phyloP scores from a whole-genome alignment of 2,113 vertebrate species.

The Mesocricetus auratus region DNA sequence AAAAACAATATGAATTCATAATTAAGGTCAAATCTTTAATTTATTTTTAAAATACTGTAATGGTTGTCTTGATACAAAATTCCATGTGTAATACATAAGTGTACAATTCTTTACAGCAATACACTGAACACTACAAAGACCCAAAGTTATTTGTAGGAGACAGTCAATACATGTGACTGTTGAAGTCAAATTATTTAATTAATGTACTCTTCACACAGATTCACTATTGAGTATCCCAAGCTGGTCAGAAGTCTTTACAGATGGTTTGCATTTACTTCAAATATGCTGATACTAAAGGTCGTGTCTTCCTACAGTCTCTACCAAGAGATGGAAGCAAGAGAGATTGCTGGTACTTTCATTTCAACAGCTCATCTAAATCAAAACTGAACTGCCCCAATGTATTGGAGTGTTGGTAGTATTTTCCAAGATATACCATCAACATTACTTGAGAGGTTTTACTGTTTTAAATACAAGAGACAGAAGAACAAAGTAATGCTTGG shows the following conservation, averaged over 20 bases:
- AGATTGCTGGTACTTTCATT: slow-evolving; percentile 54
- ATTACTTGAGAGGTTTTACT: slow-evolving; percentile 53
- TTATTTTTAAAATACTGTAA: slow-evolving; percentile 9
- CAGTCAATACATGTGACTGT: slow-evolving; percentile 82
- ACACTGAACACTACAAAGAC: slow-evolving; percentile 54
- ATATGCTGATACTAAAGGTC: slow-evolving; percentile 79
- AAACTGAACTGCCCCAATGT: slow-evolving; percentile 62
- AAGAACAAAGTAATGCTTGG: slow-evolving; percentile 32
- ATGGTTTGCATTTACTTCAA: slow-evolving; percentile 78
- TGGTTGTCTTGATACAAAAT: slow-evolving; percentile 53
- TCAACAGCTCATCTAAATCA: slow-evolving; percentile 71
- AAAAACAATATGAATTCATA: slow-evolving; percentile 3
- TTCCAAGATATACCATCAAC: slow-evolving; percentile 64
- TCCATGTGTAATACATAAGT: slow-evolving; percentile 70
- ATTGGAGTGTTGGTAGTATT: slow-evolving; percentile 51
- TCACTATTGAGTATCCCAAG: slow-evolving; percentile 56
- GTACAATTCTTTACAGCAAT: slow-evolving; percentile 78
- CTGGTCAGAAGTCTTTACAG: slow-evolving; percentile 82
- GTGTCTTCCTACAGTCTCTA: slow-evolving; percentile 74
- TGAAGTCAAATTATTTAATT: slow-evolving; percentile 84
- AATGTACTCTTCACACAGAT: slow-evolving; percentile 80
- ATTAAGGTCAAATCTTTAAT: slow-evolving; percentile 62
- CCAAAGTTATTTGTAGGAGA: slow-evolving; percentile 74
- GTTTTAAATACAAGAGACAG: slow-evolving; percentile 46
- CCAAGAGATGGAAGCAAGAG: slow-evolving; percentile 64